These are phyloP conservation scores for Siphamia tubifer DNA, from an alignment of 2,113 vertebrate genomes.

Conservation along the genomic window DNA sequence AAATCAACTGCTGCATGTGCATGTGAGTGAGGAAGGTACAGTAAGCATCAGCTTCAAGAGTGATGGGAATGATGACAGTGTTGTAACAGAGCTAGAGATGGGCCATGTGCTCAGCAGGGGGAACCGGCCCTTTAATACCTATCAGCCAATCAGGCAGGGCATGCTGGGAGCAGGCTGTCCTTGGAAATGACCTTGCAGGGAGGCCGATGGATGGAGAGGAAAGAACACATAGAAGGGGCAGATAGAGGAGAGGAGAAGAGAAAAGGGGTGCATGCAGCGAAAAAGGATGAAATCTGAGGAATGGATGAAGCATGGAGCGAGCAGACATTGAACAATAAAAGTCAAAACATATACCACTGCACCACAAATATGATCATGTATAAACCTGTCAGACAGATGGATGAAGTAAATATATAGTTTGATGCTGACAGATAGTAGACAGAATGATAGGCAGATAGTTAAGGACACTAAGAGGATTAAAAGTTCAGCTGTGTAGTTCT, in stretches of 20 bases:
- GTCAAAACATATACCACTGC: background rate
- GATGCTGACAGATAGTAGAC: constrained; percentile 25
- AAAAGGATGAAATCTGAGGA: background rate
- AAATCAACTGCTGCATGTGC: constrained; percentile 5
- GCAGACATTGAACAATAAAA: background rate
- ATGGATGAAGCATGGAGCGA: background rate
- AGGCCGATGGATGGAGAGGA: constrained; percentile 52
- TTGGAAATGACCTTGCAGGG: constrained; percentile 81
- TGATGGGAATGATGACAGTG: constrained; percentile 34
- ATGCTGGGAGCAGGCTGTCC: constrained; percentile 74
- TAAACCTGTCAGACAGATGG: background rate
- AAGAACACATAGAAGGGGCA: constrained; percentile 30
- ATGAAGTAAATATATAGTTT: constrained; percentile 6
- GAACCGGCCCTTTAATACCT: constrained; percentile 78
- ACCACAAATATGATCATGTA: constrained; percentile 1
- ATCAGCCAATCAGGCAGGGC: constrained; percentile 73
- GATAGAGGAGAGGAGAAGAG: constrained; percentile 21
- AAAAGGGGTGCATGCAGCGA: background rate
- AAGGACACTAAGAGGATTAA: constrained; percentile 70
- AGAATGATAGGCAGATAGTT: constrained; percentile 51
- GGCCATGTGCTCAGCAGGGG: constrained; percentile 59
- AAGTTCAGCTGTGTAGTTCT: constrained; percentile 60
- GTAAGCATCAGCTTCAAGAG: constrained; percentile 40
- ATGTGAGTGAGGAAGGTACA: constrained; percentile 34
- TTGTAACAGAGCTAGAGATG: constrained; percentile 32